Evolutionary conservation across 2,797 vertebrate genomes (phyloP).

Genomic region (Etheostoma nigrum): DNA sequence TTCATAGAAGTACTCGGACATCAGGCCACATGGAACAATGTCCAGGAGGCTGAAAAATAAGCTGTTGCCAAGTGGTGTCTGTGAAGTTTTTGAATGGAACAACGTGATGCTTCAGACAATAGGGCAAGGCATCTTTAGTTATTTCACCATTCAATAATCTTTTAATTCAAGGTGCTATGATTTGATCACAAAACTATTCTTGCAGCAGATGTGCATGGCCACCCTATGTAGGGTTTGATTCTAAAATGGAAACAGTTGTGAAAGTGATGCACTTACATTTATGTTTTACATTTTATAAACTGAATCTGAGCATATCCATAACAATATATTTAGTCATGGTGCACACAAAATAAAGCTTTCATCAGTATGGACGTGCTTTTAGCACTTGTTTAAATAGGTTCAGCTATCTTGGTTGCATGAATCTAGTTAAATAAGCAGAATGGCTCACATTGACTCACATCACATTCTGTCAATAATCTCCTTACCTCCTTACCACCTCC

Average conservation of each 20-base stretch:
- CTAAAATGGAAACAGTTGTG: not conserved
- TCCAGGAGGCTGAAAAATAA: constrained; percentile 31
- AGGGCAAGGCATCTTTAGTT: not conserved
- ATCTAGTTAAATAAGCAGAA: not conserved
- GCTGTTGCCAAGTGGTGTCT: constrained; percentile 9
- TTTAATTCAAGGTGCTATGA: not conserved
- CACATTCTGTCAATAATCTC: constrained; percentile 24
- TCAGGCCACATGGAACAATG: constrained; percentile 17
- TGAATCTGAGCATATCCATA: not conserved
- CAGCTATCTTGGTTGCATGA: not conserved
- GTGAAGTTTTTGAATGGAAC: constrained; percentile 4
- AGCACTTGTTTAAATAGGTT: not conserved
- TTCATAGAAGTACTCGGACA: constrained; percentile 1
- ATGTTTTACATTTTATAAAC: constrained; percentile 1
- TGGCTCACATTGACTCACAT: constrained; percentile 6
- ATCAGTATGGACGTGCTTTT: not conserved
- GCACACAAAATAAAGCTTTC: not conserved
- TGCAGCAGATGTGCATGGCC: not conserved
- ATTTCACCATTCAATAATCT: constrained; percentile 18
- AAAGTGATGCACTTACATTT: not conserved
- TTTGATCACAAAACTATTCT: constrained; percentile 2
- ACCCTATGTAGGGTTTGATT: not conserved
- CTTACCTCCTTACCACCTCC: constrained; percentile 18
- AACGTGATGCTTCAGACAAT: not conserved
- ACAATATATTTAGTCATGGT: not conserved